Percentiles rank a stretch among this genome's conserved stretches.
These are phyloP conservation scores for Triplophysa bombifrons DNA, from an alignment of 2,797 vertebrate species.

Conservation along the genomic window DNA sequence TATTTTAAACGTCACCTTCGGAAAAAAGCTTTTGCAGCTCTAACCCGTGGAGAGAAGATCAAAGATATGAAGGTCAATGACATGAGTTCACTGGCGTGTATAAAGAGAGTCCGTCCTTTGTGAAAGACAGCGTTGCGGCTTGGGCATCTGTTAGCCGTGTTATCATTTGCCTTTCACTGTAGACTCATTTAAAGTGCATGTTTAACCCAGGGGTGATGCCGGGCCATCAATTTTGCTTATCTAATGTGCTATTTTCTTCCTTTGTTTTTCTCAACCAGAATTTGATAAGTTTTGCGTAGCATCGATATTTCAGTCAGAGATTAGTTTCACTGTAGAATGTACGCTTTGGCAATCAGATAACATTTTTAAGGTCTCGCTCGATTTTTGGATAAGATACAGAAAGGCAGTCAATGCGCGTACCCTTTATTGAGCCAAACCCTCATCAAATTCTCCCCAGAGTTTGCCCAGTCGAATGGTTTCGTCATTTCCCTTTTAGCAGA, in stretches of 20 bases:
- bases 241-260: constrained; percentile 44
- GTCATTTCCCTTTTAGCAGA: constrained; percentile 62
- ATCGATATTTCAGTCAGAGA: constrained; percentile 77
- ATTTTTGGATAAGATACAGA: constrained; percentile 61
- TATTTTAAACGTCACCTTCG: background rate
- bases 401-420: constrained; percentile 41
- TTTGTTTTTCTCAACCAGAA: background rate
- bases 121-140: constrained; percentile 10
- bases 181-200: constrained; percentile 26
- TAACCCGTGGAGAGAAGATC: constrained; percentile 1
- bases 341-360: constrained; percentile 72
- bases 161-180: constrained; percentile 25
- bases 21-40: background rate
- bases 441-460: constrained; percentile 68
- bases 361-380: constrained; percentile 70
- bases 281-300: constrained; percentile 64
- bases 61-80: constrained; percentile 24
- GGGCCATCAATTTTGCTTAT: constrained; percentile 73
- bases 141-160: constrained; percentile 10
- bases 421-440: constrained; percentile 64
- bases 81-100: background rate
- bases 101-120: background rate
- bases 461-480: constrained; percentile 61
- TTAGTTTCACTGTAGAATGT: constrained; percentile 72
- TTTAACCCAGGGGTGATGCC: constrained; percentile 57